A percentile compares a stretch with the other conserved stretches of the same genome.
Conservation (phyloP, 2,113 vertebrate genomes). For the Phalacrocorax aristotelis region DNA sequence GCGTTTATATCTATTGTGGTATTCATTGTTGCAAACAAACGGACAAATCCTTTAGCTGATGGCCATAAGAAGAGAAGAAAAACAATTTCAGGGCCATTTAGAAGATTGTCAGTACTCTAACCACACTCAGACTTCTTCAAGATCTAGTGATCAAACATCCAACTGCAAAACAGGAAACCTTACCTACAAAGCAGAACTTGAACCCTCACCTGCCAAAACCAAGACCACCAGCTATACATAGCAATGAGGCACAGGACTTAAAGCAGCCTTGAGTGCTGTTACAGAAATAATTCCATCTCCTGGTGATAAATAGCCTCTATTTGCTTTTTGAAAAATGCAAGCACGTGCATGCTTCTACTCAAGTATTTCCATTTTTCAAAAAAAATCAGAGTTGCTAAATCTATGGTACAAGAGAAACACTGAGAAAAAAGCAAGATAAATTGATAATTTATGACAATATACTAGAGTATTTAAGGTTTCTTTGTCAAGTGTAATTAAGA, state of each 20-base stretch:
- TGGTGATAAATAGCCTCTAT: neutral
- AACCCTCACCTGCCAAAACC: conserved; percentile 10
- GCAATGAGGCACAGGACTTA: neutral
- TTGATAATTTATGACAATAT: neutral
- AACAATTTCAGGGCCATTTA: conserved; percentile 1
- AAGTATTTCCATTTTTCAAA: neutral
- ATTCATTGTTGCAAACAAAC: conserved; percentile 75
- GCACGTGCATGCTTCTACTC: neutral
- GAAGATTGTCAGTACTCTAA: neutral
- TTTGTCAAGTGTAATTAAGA: conserved; percentile 30
- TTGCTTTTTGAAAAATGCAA: neutral
- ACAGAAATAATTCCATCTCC: neutral
- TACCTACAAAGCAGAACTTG: conserved; percentile 5
- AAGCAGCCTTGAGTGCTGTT: neutral
- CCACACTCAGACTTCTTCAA: neutral
- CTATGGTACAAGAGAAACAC: neutral
- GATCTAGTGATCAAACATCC: neutral
- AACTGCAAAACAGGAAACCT: conserved; percentile 19
- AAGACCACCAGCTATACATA: neutral
- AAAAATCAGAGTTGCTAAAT: neutral
- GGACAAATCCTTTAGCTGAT: conserved; percentile 90
- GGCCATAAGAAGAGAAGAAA: neutral
- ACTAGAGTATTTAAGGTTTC: neutral
- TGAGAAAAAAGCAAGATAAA: neutral
- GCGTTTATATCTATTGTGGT: conserved; percentile 85